Conservation (phyloP, 2,888 invertebrate species). For the Protonemura montana region DNA sequence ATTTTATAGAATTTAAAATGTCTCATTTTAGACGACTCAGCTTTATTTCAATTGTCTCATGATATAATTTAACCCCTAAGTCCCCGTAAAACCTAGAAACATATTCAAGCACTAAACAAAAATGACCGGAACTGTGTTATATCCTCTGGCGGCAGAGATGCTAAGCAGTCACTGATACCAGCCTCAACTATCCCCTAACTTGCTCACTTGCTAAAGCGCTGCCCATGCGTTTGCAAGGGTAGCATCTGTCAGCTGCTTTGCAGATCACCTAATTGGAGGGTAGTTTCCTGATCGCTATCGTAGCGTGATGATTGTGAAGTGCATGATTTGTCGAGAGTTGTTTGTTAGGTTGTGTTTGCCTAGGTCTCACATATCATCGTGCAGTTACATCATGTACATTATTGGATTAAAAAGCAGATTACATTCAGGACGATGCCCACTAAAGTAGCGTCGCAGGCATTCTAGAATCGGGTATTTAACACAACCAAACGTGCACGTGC, state of each 20-base stretch:
- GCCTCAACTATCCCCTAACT: neutral
- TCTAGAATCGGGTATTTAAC: no score
- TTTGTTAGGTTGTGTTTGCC: neutral
- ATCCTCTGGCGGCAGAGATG: neutral
- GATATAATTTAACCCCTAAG: no score
- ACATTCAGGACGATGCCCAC: no score
- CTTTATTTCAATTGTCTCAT: no score
- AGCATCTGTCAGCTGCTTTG: neutral
- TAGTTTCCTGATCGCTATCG: neutral
- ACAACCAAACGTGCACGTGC: no score
- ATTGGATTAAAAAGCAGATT: no score
- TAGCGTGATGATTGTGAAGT: neutral
- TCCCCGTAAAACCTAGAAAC: no score
- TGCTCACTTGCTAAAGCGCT: neutral
- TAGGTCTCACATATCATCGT: neutral
- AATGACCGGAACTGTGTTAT: neutral
- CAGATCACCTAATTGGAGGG: neutral
- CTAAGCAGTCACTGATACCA: neutral
- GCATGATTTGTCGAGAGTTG: neutral
- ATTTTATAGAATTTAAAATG: no score
- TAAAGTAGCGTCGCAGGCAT: no score
- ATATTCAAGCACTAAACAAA: neutral
- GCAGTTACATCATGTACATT: neutral
- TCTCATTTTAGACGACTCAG: no score
- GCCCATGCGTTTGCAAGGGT: neutral